Evolutionary conservation across 2,797 vertebrate species (phyloP).

Genomic region (Anas bahamensis): DNA sequence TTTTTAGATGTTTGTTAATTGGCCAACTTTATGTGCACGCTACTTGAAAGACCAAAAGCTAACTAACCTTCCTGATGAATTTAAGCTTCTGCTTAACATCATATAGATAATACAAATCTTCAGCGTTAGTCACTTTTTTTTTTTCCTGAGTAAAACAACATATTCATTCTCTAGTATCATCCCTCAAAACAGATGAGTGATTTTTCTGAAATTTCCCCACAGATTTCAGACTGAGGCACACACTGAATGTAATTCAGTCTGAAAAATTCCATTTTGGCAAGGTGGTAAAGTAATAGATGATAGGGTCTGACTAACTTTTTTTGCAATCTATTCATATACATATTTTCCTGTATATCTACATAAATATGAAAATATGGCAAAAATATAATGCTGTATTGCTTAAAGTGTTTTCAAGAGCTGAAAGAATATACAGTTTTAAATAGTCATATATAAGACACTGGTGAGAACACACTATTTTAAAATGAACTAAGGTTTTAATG

Average conservation of each 20-base stretch:
- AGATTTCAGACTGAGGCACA: neutral
- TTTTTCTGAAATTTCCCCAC: neutral
- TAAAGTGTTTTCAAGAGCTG: neutral
- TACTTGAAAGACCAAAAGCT: neutral
- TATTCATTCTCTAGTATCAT: neutral
- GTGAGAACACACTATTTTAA: neutral
- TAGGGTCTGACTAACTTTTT: neutral
- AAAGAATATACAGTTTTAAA: neutral
- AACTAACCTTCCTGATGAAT: neutral
- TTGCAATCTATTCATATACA: neutral
- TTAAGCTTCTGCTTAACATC: neutral
- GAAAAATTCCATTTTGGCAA: neutral
- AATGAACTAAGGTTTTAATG: neutral
- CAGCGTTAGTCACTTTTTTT: neutral
- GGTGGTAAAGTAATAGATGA: neutral
- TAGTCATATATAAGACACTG: rapidly evolving
- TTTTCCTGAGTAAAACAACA: neutral
- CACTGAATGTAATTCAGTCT: neutral
- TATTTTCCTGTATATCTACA: neutral
- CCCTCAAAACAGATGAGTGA: neutral
- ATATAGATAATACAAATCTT: neutral
- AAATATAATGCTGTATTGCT: neutral
- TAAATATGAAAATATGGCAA: neutral
- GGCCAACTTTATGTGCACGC: neutral
- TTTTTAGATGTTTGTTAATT: neutral